phyloP scores from a whole-genome alignment of 2,113 vertebrate genomes.

The Glaucomys volans region DNA sequence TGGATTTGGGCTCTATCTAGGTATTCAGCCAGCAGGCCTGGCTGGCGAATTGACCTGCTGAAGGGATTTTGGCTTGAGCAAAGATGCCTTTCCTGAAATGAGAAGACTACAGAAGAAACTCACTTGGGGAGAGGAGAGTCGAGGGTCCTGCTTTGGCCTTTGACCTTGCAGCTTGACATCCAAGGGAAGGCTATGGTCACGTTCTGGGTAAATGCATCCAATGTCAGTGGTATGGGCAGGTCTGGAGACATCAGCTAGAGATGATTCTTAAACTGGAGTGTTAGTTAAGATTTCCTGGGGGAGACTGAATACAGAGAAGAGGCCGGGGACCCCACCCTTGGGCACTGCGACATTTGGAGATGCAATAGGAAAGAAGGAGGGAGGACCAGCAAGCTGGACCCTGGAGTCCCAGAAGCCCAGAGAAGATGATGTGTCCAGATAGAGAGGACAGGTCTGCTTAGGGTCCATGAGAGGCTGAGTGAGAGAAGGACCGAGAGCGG shows the following conservation, averaged over 20 bases:
- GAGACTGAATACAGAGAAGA: background rate
- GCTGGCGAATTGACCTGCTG: background rate
- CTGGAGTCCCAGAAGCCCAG: background rate
- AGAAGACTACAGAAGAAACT: background rate
- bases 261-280: background rate
- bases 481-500: background rate
- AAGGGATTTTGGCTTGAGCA: conserved; percentile 17
- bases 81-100: conserved; percentile 18
- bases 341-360: background rate
- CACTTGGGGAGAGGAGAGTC: background rate
- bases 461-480: background rate
- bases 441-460: background rate
- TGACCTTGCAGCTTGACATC: too few relatives aligned
- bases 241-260: background rate
- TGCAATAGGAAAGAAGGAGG: fast-evolving
- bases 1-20: background rate
- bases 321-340: background rate
- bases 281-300: background rate
- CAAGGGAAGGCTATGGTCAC: background rate
- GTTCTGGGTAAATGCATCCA: background rate
- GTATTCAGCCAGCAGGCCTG: background rate
- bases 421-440: background rate
- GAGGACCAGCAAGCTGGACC: background rate
- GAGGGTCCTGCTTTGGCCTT: background rate
- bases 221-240: background rate